A percentile compares a stretch with the other conserved stretches of the same genome.
phyloP scores from a whole-genome alignment of 64 coral and sea anemone species.

The Platygyra sinensis region DNA sequence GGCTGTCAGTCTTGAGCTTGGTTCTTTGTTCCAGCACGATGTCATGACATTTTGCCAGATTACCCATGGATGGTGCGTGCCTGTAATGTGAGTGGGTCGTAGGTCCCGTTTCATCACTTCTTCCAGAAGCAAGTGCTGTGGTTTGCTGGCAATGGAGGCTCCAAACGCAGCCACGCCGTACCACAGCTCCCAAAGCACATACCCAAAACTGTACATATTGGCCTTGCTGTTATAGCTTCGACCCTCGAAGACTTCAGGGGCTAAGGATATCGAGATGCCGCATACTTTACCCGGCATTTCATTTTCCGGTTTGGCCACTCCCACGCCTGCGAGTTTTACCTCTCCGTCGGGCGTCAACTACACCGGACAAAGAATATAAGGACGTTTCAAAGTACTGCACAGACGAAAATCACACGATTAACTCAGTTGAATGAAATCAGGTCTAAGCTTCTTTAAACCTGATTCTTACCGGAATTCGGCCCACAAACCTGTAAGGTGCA shows the following conservation, averaged over 20 bases:
- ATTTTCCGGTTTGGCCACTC: conserved; percentile 3
- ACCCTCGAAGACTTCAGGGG: conserved; percentile 9
- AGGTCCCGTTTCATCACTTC: not conserved
- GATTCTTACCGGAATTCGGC: too few species aligned
- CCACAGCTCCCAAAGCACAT: conserved; percentile 40
- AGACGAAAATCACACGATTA: too few species aligned
- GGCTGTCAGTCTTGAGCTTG: not conserved
- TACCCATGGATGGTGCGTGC: not conserved
- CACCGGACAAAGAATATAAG: not conserved
- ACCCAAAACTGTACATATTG: conserved; percentile 37
- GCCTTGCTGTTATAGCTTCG: conserved; percentile 3
- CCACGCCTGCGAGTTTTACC: conserved; percentile 26
- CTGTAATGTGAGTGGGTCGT: not conserved
- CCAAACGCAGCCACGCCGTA: not conserved
- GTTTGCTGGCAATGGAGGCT: not conserved
- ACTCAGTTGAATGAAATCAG: too few species aligned
- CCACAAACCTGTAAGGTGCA: too few species aligned
- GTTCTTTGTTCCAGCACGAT: conserved; percentile 16
- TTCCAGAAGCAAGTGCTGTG: not conserved
- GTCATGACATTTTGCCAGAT: conserved; percentile 6
- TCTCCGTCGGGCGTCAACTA: conserved; percentile 2
- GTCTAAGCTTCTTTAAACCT: too few species aligned
- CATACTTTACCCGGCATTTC: conserved; percentile 3
- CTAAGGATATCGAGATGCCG: conserved; percentile 4
- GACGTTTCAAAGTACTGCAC: too few species aligned